Conservation (phyloP, 2,113 vertebrate species). For the Vulpes ferrilata region DNA sequence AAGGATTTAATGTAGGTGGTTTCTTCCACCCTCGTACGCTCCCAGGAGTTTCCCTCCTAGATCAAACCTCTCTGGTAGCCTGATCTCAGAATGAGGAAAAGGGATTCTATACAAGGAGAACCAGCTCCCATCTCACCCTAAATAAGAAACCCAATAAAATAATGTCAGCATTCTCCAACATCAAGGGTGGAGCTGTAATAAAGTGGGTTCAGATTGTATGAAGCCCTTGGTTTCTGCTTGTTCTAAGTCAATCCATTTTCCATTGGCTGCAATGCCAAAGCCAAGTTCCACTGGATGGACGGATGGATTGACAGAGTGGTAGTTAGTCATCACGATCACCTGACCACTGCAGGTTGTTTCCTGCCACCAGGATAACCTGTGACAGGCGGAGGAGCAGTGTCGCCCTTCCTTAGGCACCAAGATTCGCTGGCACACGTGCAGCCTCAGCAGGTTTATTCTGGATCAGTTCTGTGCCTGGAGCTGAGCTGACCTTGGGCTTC, state of each 20-base stretch:
- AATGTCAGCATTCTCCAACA: neutral
- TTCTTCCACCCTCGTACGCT: fast-evolving
- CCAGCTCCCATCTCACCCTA: neutral
- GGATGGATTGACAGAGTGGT: neutral
- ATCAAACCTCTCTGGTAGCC: too few relatives aligned
- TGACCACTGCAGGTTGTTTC: neutral
- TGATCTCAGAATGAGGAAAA: neutral
- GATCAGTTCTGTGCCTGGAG: neutral
- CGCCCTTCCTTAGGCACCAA: neutral
- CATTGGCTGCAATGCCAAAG: neutral
- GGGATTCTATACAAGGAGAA: too few relatives aligned
- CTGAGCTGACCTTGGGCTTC: neutral
- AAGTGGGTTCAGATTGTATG: neutral
- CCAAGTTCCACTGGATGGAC: neutral
- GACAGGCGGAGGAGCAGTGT: too few relatives aligned
- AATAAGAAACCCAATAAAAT: neutral
- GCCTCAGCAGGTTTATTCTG: neutral
- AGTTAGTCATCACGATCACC: neutral
- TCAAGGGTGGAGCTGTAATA: neutral
- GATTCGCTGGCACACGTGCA: fast-evolving
- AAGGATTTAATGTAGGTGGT: neutral
- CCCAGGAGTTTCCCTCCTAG: neutral
- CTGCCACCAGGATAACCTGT: too few relatives aligned
- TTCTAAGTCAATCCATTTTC: neutral
- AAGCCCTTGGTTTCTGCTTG: fast-evolving